phyloP scores from a whole-genome alignment of 1,140 invertebrate species.

The Ips nitidus region DNA sequence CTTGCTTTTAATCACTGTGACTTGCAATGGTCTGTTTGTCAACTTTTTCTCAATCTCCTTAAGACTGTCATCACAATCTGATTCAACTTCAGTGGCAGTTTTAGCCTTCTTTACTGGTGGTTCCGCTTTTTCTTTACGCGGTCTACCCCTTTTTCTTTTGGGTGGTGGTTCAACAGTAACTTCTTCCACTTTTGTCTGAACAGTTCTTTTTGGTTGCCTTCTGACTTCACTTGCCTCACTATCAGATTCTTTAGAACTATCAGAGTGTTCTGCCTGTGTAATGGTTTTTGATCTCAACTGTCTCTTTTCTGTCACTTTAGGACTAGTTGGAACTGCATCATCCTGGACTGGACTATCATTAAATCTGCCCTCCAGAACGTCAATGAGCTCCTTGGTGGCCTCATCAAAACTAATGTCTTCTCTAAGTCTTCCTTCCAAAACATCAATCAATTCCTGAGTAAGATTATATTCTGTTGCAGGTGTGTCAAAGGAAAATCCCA shows the following conservation, averaged over 20 bases:
- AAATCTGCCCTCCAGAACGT: background rate
- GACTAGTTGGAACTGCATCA: background rate
- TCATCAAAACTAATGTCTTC: background rate
- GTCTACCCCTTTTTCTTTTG: background rate
- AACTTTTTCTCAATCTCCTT: background rate
- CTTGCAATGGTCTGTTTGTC: conserved; percentile 6
- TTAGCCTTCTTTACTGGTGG: conserved; percentile 4
- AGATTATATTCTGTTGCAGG: conserved; percentile 3
- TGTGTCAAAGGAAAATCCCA: conserved; percentile 1
- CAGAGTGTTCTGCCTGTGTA: no score
- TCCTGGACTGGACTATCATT: background rate
- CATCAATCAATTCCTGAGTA: conserved; percentile 16
- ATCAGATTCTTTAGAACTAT: background rate
- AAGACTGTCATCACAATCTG: background rate
- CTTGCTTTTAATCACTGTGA: conserved; percentile 26
- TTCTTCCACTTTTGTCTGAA: background rate
- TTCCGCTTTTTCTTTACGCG: background rate
- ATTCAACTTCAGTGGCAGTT: background rate
- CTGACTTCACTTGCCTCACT: background rate
- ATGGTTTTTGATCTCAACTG: background rate
- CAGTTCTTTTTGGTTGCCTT: background rate
- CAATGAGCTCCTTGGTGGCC: background rate
- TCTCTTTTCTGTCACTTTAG: background rate
- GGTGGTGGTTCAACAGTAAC: background rate
- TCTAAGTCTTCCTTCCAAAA: conserved; percentile 8